Evolutionary conservation across 2,113 vertebrate genomes (phyloP).

Genomic region (Fulmarus glacialis): DNA sequence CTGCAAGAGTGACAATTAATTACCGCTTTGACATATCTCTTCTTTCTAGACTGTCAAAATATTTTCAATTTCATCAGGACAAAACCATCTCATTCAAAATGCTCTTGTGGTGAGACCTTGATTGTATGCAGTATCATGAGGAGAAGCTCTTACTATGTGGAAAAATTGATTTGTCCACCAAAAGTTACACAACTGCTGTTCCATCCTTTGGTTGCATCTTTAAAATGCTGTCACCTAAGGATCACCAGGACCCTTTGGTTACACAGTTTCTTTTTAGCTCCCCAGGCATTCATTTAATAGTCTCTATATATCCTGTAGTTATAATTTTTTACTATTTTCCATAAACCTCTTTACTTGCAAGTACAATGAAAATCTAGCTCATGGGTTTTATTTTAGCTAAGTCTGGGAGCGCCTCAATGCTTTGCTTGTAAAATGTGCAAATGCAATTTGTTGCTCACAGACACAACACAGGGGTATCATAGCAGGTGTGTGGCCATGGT

Average conservation of each 20-base stretch:
- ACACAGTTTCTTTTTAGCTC: not conserved
- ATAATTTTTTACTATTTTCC: not conserved
- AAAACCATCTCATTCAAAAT: not conserved
- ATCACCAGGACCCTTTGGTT: not conserved
- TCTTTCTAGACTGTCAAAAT: conserved; percentile 1
- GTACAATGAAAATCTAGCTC: not conserved
- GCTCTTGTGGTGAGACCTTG: not conserved
- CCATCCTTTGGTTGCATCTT: not conserved
- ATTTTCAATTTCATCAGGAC: not conserved
- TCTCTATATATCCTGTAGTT: not conserved
- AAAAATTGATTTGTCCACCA: not conserved
- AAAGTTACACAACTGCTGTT: not conserved
- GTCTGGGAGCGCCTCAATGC: not conserved
- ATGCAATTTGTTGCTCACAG: not conserved
- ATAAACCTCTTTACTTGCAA: not conserved
- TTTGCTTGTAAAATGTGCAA: not conserved
- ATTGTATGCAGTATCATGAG: not conserved
- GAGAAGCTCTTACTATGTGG: not conserved
- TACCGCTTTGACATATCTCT: not conserved
- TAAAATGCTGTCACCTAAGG: not conserved
- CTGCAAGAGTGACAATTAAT: not conserved
- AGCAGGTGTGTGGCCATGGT: not conserved
- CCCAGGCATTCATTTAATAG: not conserved
- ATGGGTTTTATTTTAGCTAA: not conserved
- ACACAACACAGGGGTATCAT: rapidly evolving